These are phyloP conservation scores for Nerophis ophidion DNA, from an alignment of 2,113 vertebrate species.

Conservation along the genomic window DNA sequence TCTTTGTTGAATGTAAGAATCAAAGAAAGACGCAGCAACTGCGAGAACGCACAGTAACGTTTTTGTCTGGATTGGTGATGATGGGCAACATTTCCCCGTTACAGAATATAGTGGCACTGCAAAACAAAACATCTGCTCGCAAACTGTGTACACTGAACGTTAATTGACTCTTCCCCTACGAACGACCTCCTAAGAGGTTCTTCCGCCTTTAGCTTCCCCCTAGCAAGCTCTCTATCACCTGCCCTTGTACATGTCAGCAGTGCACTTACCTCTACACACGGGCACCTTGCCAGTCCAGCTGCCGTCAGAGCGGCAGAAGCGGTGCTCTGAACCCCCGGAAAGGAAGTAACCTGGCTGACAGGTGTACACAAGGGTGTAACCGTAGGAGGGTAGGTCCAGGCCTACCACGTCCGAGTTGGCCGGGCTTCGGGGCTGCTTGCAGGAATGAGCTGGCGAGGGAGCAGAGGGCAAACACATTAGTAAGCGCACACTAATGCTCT, in stretches of 20 bases:
- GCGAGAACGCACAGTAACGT: too few relatives aligned
- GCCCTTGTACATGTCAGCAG: constrained; percentile 13
- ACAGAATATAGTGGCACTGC: too few relatives aligned
- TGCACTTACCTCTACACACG: constrained; percentile 84
- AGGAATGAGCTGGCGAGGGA: constrained; percentile 83
- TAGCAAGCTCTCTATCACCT: constrained; percentile 4
- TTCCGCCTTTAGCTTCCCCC: neutral
- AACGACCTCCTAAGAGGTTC: neutral
- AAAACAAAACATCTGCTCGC: too few relatives aligned
- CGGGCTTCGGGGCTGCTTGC: constrained; percentile 92
- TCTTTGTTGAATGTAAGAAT: too few relatives aligned
- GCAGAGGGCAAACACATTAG: constrained; percentile 16
- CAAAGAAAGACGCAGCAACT: too few relatives aligned
- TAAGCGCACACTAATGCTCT: neutral
- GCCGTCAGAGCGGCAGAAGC: constrained; percentile 89
- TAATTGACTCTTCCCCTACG: neutral
- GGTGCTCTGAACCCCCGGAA: constrained; percentile 94
- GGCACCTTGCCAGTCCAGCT: constrained; percentile 98
- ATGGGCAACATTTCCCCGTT: too few relatives aligned
- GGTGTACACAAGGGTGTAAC: constrained; percentile 92
- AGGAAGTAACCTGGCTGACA: constrained; percentile 94
- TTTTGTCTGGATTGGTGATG: too few relatives aligned
- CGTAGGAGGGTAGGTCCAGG: constrained; percentile 91
- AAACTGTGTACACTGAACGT: neutral
- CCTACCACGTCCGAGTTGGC: constrained; percentile 84